phyloP scores from a whole-genome alignment of 2,113 vertebrate species.

The Sebastes schlegelii region DNA sequence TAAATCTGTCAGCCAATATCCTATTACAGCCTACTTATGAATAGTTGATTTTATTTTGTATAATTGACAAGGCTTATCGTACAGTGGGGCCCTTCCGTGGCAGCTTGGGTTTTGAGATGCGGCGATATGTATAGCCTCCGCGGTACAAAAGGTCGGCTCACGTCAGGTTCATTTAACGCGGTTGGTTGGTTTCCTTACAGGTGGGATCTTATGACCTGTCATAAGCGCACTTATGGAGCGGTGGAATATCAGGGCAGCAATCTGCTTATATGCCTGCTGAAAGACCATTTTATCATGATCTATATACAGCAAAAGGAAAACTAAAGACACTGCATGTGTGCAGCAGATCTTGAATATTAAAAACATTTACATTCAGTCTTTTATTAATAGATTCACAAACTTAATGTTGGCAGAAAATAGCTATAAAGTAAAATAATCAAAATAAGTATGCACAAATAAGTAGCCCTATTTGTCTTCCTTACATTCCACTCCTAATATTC shows the following conservation, averaged over 20 bases:
- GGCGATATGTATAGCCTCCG: conserved; percentile 68
- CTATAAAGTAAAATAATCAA: not conserved
- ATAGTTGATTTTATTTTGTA: conserved; percentile 98
- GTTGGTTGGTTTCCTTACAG: conserved; percentile 66
- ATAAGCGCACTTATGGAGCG: conserved; percentile 65
- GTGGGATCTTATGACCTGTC: conserved; percentile 76
- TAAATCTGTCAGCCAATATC: conserved; percentile 92
- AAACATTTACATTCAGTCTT: not conserved
- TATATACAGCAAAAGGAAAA: not conserved
- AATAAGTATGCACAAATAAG: conserved; percentile 3
- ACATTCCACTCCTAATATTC: conserved; percentile 42
- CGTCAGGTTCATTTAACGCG: conserved; percentile 78
- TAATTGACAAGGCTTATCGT: conserved; percentile 93
- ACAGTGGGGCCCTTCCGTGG: conserved; percentile 84
- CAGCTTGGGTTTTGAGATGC: conserved; percentile 86
- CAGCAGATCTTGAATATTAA: not conserved
- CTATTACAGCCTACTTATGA: conserved; percentile 93
- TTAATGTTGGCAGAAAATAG: not conserved
- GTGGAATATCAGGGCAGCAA: conserved; percentile 65
- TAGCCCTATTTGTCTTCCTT: conserved; percentile 16
- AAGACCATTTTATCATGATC: not conserved
- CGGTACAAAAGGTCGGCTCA: conserved; percentile 75
- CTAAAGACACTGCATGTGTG: conserved; percentile 47
- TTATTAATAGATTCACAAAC: not conserved
- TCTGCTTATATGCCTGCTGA: not conserved